These are phyloP conservation scores for Arizona elegans DNA, from an alignment of 2,113 vertebrate genomes.

Conservation along the genomic window DNA sequence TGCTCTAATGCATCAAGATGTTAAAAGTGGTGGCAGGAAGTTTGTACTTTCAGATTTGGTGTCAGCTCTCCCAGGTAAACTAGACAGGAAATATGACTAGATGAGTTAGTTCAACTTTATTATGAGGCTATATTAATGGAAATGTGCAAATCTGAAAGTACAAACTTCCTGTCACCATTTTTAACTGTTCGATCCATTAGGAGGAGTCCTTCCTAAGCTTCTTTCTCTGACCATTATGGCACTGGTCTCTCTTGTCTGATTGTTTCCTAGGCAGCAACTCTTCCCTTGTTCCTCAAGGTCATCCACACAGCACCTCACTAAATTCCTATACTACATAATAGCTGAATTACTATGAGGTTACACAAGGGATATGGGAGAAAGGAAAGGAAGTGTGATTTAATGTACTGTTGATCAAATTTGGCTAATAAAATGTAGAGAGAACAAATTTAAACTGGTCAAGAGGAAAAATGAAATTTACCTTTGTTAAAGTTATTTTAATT, in stretches of 20 bases:
- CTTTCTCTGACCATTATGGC: neutral
- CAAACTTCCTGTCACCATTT: neutral
- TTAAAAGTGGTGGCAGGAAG: neutral
- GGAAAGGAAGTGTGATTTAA: neutral
- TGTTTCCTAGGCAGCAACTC: neutral
- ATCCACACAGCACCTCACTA: neutral
- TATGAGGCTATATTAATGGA: neutral
- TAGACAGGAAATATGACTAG: neutral
- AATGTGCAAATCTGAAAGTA: neutral
- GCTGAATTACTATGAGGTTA: neutral
- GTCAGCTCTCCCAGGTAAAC: neutral
- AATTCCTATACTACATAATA: neutral
- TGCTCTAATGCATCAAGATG: neutral
- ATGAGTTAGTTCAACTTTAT: neutral
- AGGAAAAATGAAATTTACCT: neutral
- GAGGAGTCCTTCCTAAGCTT: neutral
- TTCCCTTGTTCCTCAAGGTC: neutral
- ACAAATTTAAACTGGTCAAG: neutral
- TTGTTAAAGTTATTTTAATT: neutral
- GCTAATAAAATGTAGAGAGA: neutral
- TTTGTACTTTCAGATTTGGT: neutral
- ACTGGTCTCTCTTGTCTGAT: neutral
- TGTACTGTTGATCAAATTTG: neutral
- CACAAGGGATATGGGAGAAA: neutral
- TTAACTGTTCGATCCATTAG: neutral